phyloP scores from a whole-genome alignment of 2,113 vertebrate genomes.

The Pituophis catenifer region DNA sequence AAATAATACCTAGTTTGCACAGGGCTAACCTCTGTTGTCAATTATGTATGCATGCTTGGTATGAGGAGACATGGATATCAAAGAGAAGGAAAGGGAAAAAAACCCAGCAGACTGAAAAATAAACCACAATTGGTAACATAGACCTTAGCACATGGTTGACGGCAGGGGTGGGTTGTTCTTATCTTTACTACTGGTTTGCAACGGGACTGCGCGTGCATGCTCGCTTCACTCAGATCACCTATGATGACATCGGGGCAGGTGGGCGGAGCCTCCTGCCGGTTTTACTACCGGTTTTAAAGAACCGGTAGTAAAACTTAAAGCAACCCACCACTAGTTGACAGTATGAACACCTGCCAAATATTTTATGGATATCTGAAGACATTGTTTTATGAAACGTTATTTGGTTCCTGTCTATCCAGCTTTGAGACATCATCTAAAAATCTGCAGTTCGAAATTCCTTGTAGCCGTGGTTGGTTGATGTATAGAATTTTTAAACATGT shows the following conservation, averaged over 20 bases:
- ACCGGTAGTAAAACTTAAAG: no score
- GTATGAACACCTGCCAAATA: neutral
- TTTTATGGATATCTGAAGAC: neutral
- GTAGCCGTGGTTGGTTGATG: neutral
- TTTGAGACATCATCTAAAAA: neutral
- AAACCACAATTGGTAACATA: neutral
- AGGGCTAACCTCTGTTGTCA: neutral
- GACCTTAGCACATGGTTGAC: neutral
- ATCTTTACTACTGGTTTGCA: no score
- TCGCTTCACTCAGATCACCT: no score
- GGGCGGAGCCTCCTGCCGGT: no score
- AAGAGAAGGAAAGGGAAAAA: neutral
- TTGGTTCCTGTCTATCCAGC: neutral
- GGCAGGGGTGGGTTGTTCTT: no score
- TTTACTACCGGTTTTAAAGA: no score
- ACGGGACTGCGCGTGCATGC: no score
- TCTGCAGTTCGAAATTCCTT: neutral
- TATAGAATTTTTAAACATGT: conserved; percentile 31
- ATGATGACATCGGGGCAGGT: no score
- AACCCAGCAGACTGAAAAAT: neutral
- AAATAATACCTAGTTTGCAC: neutral
- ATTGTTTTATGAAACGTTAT: neutral
- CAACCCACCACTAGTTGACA: neutral
- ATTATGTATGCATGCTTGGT: neutral
- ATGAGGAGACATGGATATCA: neutral